Evolutionary conservation across 2,113 vertebrate genomes (phyloP), one percentile per base, ranked within the genome.

Genomic region (Pterophyllum scalare): DNA sequence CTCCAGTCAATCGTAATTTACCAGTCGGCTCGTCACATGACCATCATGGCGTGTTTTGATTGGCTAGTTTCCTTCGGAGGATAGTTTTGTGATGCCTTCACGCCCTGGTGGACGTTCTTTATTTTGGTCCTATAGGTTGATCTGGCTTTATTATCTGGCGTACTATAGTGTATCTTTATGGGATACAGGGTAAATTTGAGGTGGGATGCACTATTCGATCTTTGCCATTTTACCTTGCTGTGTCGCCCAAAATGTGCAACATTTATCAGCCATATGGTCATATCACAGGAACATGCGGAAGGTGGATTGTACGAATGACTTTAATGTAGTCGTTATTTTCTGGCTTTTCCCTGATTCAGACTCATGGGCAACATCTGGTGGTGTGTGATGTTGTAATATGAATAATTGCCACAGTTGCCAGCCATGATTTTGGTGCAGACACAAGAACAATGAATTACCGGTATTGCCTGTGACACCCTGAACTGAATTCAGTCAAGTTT

Each of bases 1-100:
- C 90, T 78, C 79, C 52, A 85, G 65, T 91, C 91, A 90, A 75
- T 88, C 86, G 70, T 89, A 85, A 90, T 92, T 94, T 90, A 90
- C 88, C 3, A 83, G 82, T 65, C 54, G 26, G 46, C 11, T 46
- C 9, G 75, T 91, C 94, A 95, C 90, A 35, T 95, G 94, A 87
- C 9, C 5, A 1, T 1, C 0, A 0, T 10, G 8, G 0, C 26
- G 60, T 13, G 17, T 43, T 75, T 7, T 85, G 81, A 93, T 93
- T 93, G 91, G 93, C 5, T 75, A 7, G 2, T 13, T 5, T 5
- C 20, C 28, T 24, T 28, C 19, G 20, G 81, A 46, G 60, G 22
- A 28, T 24, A 61, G 28, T 3, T 15, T 43, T 20, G 20, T 78
- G 93, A 59, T 85, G 89, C 86, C 11, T 91, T 91, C 65, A 80